Conservation (phyloP, 1,140 invertebrate genomes). For the Caerostris extrusa region DNA sequence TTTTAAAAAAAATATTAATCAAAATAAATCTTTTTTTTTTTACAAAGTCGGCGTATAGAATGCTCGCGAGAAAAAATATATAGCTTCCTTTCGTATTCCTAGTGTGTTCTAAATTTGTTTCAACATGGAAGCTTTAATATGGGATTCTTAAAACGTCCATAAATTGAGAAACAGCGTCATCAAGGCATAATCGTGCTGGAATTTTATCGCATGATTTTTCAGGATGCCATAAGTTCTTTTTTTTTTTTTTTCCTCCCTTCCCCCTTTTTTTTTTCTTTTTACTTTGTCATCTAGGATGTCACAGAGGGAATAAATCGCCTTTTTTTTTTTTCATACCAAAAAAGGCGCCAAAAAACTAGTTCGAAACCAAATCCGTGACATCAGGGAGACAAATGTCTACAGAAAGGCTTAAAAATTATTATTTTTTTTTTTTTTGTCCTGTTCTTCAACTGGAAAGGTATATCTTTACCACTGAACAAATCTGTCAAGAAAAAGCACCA, state of each 20-base stretch:
- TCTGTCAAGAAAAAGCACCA: background rate
- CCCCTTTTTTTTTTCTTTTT: background rate
- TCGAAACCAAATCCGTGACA: conserved; percentile 35
- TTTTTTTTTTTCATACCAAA: conserved; percentile 43
- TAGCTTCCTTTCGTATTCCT: background rate
- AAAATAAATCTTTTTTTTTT: background rate
- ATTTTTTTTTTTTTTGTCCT: background rate
- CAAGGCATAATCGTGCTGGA: conserved; percentile 47
- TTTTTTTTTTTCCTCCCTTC: background rate
- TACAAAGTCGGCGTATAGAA: background rate
- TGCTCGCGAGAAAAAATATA: background rate
- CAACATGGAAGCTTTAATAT: conserved; percentile 5
- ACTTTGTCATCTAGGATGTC: conserved; percentile 40
- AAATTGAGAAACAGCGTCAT: conserved; percentile 28
- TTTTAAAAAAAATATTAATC: too few relatives aligned
- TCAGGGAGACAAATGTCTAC: conserved; percentile 42
- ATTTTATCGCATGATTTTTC: conserved; percentile 66
- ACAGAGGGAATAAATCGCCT: conserved; percentile 40
- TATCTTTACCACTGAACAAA: background rate
- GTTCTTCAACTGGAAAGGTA: background rate
- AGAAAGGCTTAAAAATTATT: conserved; percentile 51
- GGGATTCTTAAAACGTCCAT: background rate
- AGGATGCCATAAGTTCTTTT: background rate
- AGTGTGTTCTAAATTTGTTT: conserved; percentile 3
- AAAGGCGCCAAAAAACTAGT: conserved; percentile 45